Base-by-base conservation (phyloP, 1,140 invertebrate species). In the Ctenoplectra terminalis region DNA sequence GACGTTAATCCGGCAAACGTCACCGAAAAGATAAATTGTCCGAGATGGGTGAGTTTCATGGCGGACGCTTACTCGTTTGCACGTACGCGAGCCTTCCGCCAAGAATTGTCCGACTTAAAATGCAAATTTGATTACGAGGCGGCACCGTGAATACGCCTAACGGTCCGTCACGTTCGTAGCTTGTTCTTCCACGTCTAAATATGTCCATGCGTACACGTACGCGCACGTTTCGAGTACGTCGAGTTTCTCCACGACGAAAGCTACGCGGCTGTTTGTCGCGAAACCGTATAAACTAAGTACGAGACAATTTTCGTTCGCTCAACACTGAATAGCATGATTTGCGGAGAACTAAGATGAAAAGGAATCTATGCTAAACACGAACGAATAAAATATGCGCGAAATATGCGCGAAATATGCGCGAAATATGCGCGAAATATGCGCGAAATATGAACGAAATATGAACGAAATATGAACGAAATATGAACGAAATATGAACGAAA, bases 71-170 rank as follows among this genome's bases (percentile, higher is more conserved):
- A 26, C 70, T 58, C 70, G 70, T 72, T 58, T 29, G 34, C 70
- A 29, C 70, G 70, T 72, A 34, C 7, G 29, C n/a, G n/a, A 67
- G 29, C 34, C 56, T 23, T 20, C 46, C 23, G 7, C 9, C 23
- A 20, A 31, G 61, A 52, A 67, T 48, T 20, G n/a, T 11, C 26
- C 61, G 52, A 54, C 50, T 77, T 40, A 58, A 77, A 77, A 77
- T 77, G 74, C 63, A 77, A 77, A 77, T 77, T 77, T 58, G 34
- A 77, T 77, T 77, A 69, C 34, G 74, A 23, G 8, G 40, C 46
- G 50, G 63, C 26, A 4, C 34, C 17, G 11, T 20, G 23, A 34
- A 23, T n/a, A 20, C 29, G 17, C 37, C 17, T 26, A 31, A 46
- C 4, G 37, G 70, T 11, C 26, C 63, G 74, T 76, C 61, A 66